Evolutionary conservation across 30 jellyfish, hydroid and myxozoan genomes (phyloP), one percentile per base, ranked within the genome.

Genomic region (Cassiopea xamachana): DNA sequence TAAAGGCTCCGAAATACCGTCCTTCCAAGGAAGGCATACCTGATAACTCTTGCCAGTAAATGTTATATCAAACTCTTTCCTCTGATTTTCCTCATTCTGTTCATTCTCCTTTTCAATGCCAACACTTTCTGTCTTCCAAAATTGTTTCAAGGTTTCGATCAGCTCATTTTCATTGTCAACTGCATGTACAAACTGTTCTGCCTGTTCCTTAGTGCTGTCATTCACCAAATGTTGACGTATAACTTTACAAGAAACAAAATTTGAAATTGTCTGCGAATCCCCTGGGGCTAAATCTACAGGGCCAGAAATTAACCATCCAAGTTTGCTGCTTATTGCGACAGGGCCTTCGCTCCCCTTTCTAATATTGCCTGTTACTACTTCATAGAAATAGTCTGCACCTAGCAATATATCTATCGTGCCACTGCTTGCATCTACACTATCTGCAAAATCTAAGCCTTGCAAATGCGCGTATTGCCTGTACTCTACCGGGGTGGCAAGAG

Each of bases 71-170:
- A 77, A 69, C 79, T 79, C 59, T 77, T 74, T 61, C 74, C 62
- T 9, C 47, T 7, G 46, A 44, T 59, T 12, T 17, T 64, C 68
- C 17, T 60, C 82, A 73, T 3, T n/a, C 44, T 47, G 12, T 43
- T n/a, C 58, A n/a, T 64, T 62, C 45, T 43, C 13, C 39, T 13
- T 50, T 48, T 43, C 68, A 45, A 87, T 47, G 49, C 94, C 91
- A 49, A 69, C 6, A 13, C 55, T n/a, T 50, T 87, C 90, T 8
- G 77, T 90, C 69, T 87, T 79, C 94, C 84, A 87, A 75, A 76
- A 76, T 55, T 60, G 48, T 18, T 87, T 67, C 85, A 87, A 64
- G 45, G 94, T 77, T 27, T 87, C 85, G 9, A 70, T 69, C 10
- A 87, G 77, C 48, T 87, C 94, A 6, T 59, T 59, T 14, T 7